Evolutionary conservation across 2,888 invertebrate species (phyloP).

Genomic region (Leptogaster cylindrica): DNA sequence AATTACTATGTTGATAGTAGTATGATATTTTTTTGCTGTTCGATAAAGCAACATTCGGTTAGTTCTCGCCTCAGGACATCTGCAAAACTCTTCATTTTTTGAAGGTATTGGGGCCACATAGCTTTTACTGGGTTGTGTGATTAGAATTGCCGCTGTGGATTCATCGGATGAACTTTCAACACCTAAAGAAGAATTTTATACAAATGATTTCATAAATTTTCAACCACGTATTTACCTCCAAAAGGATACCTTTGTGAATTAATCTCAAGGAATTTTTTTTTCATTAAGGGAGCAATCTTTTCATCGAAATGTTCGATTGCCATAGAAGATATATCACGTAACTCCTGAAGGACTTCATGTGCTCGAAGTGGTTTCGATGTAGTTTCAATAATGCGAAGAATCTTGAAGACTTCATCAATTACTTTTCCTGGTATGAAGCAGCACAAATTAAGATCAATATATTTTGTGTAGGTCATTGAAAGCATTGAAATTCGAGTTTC

Average conservation of each 20-base stretch:
- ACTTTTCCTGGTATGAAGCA: constrained; percentile 96
- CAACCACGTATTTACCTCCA: neutral
- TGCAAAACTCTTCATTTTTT: constrained; percentile 37
- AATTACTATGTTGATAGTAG: constrained; percentile 51
- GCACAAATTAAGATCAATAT: constrained; percentile 81
- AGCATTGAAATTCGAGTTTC: constrained; percentile 92
- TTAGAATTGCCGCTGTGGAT: neutral
- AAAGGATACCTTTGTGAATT: constrained; percentile 16
- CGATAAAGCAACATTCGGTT: constrained; percentile 50
- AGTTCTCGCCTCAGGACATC: constrained; percentile 56
- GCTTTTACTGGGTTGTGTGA: neutral
- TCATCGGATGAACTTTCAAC: constrained; percentile 6
- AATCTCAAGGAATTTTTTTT: constrained; percentile 49
- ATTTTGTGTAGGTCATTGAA: constrained; percentile 90
- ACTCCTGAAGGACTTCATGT: constrained; percentile 84
- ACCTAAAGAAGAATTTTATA: neutral
- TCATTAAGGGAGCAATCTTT: constrained; percentile 66
- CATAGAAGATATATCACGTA: constrained; percentile 85
- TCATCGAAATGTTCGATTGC: constrained; percentile 97
- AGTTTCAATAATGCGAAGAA: constrained; percentile 73
- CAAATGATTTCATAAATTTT: neutral
- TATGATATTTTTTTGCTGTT: constrained; percentile 40
- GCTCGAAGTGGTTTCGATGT: constrained; percentile 73
- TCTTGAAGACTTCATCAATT: constrained; percentile 83
- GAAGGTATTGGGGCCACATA: constrained; percentile 3